Conservation (phyloP, 2,113 vertebrate genomes). For the Microcebus ravelobensis region DNA sequence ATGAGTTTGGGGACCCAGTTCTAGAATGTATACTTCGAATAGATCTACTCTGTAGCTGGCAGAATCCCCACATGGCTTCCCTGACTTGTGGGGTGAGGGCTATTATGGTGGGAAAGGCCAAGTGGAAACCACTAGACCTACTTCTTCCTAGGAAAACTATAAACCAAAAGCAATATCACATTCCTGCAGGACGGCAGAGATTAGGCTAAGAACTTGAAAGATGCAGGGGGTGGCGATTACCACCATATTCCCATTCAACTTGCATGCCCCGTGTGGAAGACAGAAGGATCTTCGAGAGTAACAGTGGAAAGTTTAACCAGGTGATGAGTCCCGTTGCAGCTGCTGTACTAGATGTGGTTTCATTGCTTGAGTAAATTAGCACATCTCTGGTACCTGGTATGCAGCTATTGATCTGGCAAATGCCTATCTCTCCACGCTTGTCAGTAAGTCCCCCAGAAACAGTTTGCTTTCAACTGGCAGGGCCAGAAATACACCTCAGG, state of each 20-base stretch:
- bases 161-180: neutral
- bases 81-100: neutral
- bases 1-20: neutral
- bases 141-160: neutral
- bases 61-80: neutral
- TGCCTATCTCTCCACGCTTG: neutral
- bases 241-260: neutral
- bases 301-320: neutral
- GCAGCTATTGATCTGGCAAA: neutral
- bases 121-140: neutral
- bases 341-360: neutral
- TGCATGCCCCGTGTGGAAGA: neutral
- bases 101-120: neutral
- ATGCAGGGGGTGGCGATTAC: neutral
- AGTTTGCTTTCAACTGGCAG: neutral
- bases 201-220: neutral
- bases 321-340: neutral
- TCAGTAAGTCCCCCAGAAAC: neutral
- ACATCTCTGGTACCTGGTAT: neutral
- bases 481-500: neutral
- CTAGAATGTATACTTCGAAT: neutral
- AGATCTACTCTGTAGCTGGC: neutral
- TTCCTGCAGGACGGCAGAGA: neutral
- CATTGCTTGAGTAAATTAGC: neutral
- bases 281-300: neutral